These are phyloP conservation scores for Eledona agricola DNA, from an alignment of 2,888 invertebrate genomes.

Conservation along the genomic window DNA sequence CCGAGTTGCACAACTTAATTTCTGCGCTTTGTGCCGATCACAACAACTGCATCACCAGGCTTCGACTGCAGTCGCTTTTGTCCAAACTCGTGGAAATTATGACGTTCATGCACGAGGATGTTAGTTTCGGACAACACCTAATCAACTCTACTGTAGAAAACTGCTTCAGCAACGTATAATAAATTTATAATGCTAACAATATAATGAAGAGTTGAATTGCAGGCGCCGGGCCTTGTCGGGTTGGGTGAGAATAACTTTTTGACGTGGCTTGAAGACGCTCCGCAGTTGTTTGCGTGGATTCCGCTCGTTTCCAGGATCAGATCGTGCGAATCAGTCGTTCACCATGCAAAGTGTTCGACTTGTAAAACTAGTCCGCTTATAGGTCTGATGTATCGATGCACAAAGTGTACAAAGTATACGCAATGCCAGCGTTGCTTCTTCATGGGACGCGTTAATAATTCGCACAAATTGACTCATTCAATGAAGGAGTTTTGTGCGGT, in stretches of 20 bases:
- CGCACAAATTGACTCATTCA: conserved; percentile 73
- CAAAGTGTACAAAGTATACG: conserved; percentile 71
- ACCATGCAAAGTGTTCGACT: conserved; percentile 69
- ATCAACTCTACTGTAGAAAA: conserved; percentile 74
- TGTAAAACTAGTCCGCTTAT: conserved; percentile 68
- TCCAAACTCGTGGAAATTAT: conserved; percentile 70
- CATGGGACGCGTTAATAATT: conserved; percentile 67
- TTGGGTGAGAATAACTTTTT: conserved; percentile 73
- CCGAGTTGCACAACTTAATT: conserved; percentile 72
- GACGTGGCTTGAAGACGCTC: conserved; percentile 73
- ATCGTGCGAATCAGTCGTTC: conserved; percentile 69
- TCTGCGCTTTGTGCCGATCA: conserved; percentile 78
- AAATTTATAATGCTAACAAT: conserved; percentile 15
- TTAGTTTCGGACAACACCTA: conserved; percentile 69
- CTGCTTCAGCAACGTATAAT: conserved; percentile 75
- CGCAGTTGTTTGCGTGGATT: conserved; percentile 72
- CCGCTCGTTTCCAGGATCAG: conserved; percentile 71
- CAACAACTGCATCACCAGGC: conserved; percentile 76
- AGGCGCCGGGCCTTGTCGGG: conserved; percentile 77
- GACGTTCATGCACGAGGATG: conserved; percentile 70
- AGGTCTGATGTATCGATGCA: conserved; percentile 72
- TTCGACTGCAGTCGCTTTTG: conserved; percentile 70
- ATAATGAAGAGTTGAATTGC: conserved; percentile 42
- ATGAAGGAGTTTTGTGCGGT: conserved; percentile 71
- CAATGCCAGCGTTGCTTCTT: conserved; percentile 77